Base-by-base conservation (phyloP, 2,888 invertebrate species). In the Parthenolecanium corni region DNA sequence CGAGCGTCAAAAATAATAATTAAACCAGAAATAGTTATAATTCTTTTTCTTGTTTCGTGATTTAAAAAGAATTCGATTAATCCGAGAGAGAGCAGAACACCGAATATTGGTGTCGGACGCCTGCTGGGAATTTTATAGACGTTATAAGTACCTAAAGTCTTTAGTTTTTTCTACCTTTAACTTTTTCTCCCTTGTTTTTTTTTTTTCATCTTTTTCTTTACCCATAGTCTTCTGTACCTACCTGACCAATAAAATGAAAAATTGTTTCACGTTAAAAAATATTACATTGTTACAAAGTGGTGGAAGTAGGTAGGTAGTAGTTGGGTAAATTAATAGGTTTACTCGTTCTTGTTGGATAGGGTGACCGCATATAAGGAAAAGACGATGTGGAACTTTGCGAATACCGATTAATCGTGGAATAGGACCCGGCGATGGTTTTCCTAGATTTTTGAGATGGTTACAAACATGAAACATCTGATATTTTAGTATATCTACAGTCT, bases 61-160 rank as follows among this genome's bases (percentile, higher is more conserved):
- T 31, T 31, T 31, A 31, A 31, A n/a, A n/a, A 31, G 31, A 31
- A 31, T 31, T 31, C 31, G 31, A 31, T 31, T 31, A 31, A 31
- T 31, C 31, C 31, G 9, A 4, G 31, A 18, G n/a, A n/a, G 9
- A 18, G 44, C 44, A 14, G 44, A 18, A 6, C 36, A 25, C 21
- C 47, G 44, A 18, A 44, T 44, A 44, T 46, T 25, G 57, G 57
- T 57, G 57, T 57, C 12, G 25, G 31, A 16, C 11, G 11, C 57
- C 57, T 44, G 57, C 57, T 57, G 57, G 14, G 57, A 44, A 18
- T 57, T 57, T 57, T 46, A 57, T 57, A 46, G 46, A 57, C 31
- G 31, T 31, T 31, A 9, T 31, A 31, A 6, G 31, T 31, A 31
- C 31, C 31, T 6, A 31, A 9, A 31, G 9, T 9, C 31, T 31